Evolutionary conservation across 2,888 invertebrate species (phyloP), one percentile per base, ranked within the genome.

Genomic region (Metalampra italica): DNA sequence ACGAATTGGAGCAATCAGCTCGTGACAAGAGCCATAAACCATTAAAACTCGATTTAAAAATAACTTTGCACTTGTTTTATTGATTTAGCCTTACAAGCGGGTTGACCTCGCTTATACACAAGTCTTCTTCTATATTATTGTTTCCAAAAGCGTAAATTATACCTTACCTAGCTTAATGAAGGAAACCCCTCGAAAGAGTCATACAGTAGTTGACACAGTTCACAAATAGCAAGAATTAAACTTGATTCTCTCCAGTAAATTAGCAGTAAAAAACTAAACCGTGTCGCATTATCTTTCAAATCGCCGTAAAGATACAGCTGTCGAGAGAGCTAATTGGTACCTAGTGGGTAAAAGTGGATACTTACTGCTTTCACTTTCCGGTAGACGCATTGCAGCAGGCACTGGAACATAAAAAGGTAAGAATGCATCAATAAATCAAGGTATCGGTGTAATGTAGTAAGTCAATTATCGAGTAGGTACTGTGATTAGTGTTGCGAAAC

Each of bases 371-470:
- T 92, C 90, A 94, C 94, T 91, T 93, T 93, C 63, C 93, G 90
- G 84, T 94, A 94, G 56, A 95, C 94, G 80, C 95, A 95, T 75
- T 95, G 94, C 65, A 95, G 90, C 52, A 95, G 88, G 68, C 95
- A 95, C 94, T 94, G 90, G 70, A 92, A 93, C 47, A 51, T 40
- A 51, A 48, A 57, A 52, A 49, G 30, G 38, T 41, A 41, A 34
- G 13, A 7, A 36, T 37, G 44, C 2, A 34, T 11, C 34, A 34
- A 34, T 34, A 22, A 34, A 34, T 34, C 34, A 8, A 3, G n/a
- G 8, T 39, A 11, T 39, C 7, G n/a, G 38, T n/a, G 5, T 39
- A 8, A 14, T 39, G n/a, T 8, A 39, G 38, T 2, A 11, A 34
- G 9, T 11, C 34, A 34, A 11, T 22, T 22, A 22, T 3, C 22